Base-by-base conservation (phyloP, 1,140 invertebrate species). In the Batillaria attramentaria region DNA sequence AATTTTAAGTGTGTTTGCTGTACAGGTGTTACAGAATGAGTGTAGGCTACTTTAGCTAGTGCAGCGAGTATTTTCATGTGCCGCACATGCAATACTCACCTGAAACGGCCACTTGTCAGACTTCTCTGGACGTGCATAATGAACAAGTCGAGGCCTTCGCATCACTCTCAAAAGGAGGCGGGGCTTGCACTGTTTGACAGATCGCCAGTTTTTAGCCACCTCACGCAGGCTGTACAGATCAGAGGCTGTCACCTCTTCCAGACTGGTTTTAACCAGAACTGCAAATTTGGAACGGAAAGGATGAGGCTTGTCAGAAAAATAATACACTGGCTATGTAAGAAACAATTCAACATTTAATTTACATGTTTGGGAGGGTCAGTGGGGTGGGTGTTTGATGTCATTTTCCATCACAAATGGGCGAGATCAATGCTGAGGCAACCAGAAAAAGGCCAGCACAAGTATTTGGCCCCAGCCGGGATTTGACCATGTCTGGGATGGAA, bases 51-150 rank as follows among this genome's bases (percentile, higher is more conserved):
- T n/a, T n/a, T 8, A 28, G 10, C 28, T 37, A 31, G 39, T 20
- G 18, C 8, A 69, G 28, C 8, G 13, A 10, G 10, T 6, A 35
- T 39, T 39, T 33, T 35, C 37, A 16, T 35, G 6, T n/a, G 31
- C 13, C 33, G 37, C 31, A 37, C 8, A 41, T 10, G 2, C 18
- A n/a, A 24, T n/a, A 3, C 50, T 28, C 68, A 86, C 85, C 83
- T 84, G 85, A 41, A 83, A 84, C 33, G 85, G 85, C 82, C 82
- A 86, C 73, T 82, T 84, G 46, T 83, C 85, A 65, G 66, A 54
- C 77, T 81, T 84, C 13, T 50, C 50, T 3, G 84, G 79, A 43
- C 80, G 84, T 16, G 74, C 82, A 76, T 83, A 86, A 70, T 84
- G 82, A 6, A 83, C 37, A n/a, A 86, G 79, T n/a, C 81, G 54